A percentile compares a stretch with the other conserved stretches of the same genome.
phyloP scores from a whole-genome alignment of 2,113 vertebrate species.

The Malurus elegans region DNA sequence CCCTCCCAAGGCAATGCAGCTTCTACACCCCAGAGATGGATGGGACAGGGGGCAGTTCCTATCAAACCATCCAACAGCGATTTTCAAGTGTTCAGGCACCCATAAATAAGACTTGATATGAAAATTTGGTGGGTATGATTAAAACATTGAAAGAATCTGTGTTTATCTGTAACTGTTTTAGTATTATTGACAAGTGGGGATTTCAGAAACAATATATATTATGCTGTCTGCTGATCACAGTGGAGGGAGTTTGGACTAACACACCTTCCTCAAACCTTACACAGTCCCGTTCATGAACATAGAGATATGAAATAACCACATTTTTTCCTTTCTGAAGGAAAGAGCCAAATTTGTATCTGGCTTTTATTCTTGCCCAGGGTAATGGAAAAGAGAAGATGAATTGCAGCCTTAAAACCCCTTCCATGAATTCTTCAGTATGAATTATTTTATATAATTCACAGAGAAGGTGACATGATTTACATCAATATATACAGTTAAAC shows the following conservation, averaged over 20 bases:
- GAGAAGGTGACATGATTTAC: conserved; percentile 64
- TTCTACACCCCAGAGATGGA: background rate
- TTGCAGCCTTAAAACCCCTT: conserved; percentile 38
- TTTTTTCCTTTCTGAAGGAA: background rate
- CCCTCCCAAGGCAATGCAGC: background rate
- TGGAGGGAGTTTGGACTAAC: background rate
- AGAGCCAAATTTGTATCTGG: conserved; percentile 26
- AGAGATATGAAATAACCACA: background rate
- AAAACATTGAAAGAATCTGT: background rate
- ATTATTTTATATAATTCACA: conserved; percentile 56
- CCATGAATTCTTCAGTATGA: background rate
- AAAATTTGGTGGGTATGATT: background rate
- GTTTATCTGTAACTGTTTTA: background rate
- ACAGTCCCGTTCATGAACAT: background rate
- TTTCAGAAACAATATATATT: background rate
- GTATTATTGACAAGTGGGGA: background rate
- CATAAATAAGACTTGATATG: background rate
- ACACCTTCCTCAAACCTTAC: background rate
- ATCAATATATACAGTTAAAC: conserved; percentile 49
- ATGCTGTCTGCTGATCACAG: background rate
- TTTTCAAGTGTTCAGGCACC: background rate
- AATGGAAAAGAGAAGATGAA: conserved; percentile 65
- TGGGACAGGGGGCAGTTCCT: background rate
- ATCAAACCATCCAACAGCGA: accelerated
- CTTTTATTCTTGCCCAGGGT: conserved; percentile 43